Percentiles rank a stretch among this genome's conserved stretches.
These are phyloP conservation scores for Pseudopipra pipra DNA, from an alignment of 2,113 vertebrate species.

Conservation along the genomic window DNA sequence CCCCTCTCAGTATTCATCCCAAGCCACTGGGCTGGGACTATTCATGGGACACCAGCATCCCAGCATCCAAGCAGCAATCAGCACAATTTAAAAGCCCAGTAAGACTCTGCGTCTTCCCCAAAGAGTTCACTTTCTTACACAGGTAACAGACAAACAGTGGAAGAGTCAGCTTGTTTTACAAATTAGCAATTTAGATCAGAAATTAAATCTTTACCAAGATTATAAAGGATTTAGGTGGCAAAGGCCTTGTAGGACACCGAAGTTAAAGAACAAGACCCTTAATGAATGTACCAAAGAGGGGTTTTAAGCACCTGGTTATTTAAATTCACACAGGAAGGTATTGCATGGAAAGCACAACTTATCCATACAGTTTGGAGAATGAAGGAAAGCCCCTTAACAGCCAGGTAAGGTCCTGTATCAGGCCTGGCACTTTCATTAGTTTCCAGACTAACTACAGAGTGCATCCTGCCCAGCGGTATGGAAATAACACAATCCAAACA, in stretches of 20 bases:
- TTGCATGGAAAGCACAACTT: background rate
- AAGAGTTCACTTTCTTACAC: background rate
- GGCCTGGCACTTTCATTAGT: background rate
- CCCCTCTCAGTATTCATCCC: background rate
- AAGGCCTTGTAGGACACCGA: background rate
- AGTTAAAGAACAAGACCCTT: background rate
- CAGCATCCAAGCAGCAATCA: background rate
- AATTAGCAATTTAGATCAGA: background rate
- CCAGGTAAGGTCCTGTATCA: background rate
- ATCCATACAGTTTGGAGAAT: background rate
- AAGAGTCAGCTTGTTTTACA: background rate
- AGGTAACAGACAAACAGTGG: background rate
- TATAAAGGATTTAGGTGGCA: background rate
- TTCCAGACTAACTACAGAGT: constrained; percentile 7
- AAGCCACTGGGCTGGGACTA: background rate
- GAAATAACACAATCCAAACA: constrained; percentile 63
- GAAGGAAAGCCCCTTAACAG: background rate
- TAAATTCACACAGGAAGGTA: background rate
- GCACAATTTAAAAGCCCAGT: background rate
- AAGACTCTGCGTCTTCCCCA: background rate
- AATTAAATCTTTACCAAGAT: background rate
- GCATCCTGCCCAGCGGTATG: background rate
- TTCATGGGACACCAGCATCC: background rate
- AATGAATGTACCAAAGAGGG: background rate
- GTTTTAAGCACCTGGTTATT: background rate